Evolutionary conservation across 2,797 vertebrate species (phyloP).

Genomic region (Carcharodon carcharias): DNA sequence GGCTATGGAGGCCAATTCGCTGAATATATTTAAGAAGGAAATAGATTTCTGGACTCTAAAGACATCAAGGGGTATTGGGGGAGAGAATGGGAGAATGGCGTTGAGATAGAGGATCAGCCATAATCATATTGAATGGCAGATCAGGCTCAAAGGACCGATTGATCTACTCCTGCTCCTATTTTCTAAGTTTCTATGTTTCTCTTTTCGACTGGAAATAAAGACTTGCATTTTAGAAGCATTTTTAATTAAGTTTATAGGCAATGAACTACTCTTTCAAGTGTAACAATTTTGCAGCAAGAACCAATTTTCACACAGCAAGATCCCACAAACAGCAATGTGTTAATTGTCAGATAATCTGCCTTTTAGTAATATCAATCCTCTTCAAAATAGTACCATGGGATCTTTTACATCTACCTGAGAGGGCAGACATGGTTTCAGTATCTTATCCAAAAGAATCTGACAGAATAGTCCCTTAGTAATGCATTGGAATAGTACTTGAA

Average conservation of each 20-base stretch:
- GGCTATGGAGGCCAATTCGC: too few relatives aligned
- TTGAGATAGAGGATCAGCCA: too few relatives aligned
- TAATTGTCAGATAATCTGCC: not conserved
- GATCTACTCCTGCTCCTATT: too few relatives aligned
- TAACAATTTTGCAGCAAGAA: not conserved
- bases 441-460: not conserved
- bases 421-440: not conserved
- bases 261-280: not conserved
- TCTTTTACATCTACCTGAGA: not conserved
- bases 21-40: too few relatives aligned
- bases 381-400: not conserved
- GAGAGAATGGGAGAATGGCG: too few relatives aligned
- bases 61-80: too few relatives aligned
- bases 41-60: too few relatives aligned
- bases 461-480: not conserved
- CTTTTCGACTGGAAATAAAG: not conserved
- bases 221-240: not conserved
- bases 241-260: not conserved
- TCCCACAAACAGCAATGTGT: not conserved
- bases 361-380: not conserved
- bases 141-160: too few relatives aligned
- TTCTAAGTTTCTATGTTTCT: not conserved
- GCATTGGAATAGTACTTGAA: not conserved
- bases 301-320: not conserved
- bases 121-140: too few relatives aligned